Evolutionary conservation across 2,113 vertebrate genomes (phyloP).

Genomic region (Larimichthys crocea): DNA sequence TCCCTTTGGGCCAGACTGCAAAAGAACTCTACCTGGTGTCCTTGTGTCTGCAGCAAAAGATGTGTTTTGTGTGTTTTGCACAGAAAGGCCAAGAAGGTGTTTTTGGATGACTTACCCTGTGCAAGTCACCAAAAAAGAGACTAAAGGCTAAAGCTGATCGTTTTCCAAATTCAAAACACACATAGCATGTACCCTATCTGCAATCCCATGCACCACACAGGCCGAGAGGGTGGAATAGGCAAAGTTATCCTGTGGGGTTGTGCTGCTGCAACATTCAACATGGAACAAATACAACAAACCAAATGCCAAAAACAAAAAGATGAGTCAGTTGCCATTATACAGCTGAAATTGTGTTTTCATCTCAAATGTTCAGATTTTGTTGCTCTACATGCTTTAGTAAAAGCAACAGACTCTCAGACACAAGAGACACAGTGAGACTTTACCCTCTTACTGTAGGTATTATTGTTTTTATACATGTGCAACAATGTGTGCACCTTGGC

Average conservation of each 20-base stretch:
- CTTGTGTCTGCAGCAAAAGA: neutral
- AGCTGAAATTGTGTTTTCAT: neutral
- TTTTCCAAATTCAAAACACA: neutral
- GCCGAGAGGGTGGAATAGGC: neutral
- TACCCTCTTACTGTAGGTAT: neutral
- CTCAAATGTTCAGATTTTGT: neutral
- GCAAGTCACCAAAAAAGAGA: no score
- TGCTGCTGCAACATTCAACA: neutral
- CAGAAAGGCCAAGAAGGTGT: neutral
- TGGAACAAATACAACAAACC: slow-evolving; percentile 6
- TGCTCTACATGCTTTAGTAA: neutral
- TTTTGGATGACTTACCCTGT: neutral
- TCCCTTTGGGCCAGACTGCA: neutral
- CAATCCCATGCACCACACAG: neutral
- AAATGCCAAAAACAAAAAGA: slow-evolving; percentile 2
- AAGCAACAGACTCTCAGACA: neutral
- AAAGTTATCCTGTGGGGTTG: neutral
- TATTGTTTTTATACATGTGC: neutral
- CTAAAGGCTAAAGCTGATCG: neutral
- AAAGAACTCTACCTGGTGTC: neutral
- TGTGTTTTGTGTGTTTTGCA: neutral
- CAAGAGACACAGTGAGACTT: neutral
- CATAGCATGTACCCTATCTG: neutral
- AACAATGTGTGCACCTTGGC: neutral
- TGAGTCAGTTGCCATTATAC: neutral